A percentile compares a stretch with the other conserved stretches of the same genome.
Evolutionary conservation across 1,140 invertebrate species (phyloP).

Genomic region (Lordiphosa clarofinis): DNA sequence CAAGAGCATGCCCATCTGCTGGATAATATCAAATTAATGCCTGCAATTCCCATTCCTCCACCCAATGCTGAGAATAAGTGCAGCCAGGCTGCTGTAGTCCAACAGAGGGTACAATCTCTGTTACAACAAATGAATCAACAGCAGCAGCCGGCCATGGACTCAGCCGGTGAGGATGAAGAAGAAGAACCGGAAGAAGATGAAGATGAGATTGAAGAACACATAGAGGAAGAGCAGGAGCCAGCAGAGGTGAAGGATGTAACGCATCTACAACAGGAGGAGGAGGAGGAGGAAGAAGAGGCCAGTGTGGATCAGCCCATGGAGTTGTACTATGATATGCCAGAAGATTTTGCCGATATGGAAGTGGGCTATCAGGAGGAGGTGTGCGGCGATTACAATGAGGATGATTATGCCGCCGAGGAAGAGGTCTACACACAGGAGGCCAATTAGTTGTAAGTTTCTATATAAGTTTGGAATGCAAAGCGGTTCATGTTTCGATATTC

Average conservation of each 20-base stretch:
- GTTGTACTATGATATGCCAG: conserved; percentile 48
- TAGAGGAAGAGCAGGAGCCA: too few relatives aligned
- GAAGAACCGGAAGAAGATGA: conserved; percentile 19
- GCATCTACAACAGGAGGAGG: too few relatives aligned
- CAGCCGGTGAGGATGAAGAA: conserved; percentile 59
- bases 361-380: conserved; percentile 67
- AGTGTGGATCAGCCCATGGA: conserved; percentile 24
- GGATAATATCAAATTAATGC: conserved; percentile 55
- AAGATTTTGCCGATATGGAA: conserved; percentile 64
- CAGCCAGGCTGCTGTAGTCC: conserved; percentile 42
- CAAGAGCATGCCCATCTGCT: conserved; percentile 63
- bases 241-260: too few relatives aligned
- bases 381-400: conserved; percentile 50
- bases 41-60: background rate
- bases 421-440: conserved; percentile 60
- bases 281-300: conserved; percentile 35
- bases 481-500: too few relatives aligned
- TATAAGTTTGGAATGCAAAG: conserved; percentile 4
- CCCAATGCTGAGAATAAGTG: conserved; percentile 29
- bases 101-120: conserved; percentile 59
- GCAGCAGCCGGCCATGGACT: conserved; percentile 46
- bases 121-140: conserved; percentile 67
- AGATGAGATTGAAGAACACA: conserved; percentile 17
- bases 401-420: conserved; percentile 58
- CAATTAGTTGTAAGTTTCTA: conserved; percentile 33